Conservation (phyloP, 2,888 invertebrate genomes). For the Pristionchus mayeri region DNA sequence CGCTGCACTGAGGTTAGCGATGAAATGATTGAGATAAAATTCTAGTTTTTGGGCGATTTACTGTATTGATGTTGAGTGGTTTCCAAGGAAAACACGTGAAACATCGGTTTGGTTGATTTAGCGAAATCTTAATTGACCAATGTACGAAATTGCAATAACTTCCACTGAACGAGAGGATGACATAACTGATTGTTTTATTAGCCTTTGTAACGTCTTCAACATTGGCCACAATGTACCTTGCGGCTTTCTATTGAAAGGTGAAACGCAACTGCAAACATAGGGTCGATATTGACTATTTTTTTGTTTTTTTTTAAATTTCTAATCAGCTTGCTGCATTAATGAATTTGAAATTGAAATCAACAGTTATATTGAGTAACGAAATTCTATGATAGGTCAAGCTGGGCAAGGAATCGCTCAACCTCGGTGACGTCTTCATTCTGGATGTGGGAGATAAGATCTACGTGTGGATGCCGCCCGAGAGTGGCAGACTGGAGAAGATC, state of each 20-base stretch:
- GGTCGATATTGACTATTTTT: no score
- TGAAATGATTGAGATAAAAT: no score
- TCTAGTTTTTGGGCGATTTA: no score
- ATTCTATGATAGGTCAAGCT: conserved; percentile 51
- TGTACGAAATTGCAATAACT: no score
- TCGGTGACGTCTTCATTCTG: conserved; percentile 91
- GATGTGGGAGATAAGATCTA: conserved; percentile 86
- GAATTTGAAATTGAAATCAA: neutral
- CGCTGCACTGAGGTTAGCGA: conserved; percentile 70
- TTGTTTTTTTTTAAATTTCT: no score
- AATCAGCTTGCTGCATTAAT: neutral
- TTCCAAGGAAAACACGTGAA: no score
- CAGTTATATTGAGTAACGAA: neutral
- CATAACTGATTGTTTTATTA: neutral
- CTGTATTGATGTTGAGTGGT: no score
- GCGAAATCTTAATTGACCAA: no score
- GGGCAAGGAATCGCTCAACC: conserved; percentile 87
- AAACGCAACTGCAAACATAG: no score
- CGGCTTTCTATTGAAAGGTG: no score
- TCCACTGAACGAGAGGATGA: neutral
- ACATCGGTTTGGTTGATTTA: no score
- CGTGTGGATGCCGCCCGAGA: conserved; percentile 86
- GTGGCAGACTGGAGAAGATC: conserved; percentile 86
- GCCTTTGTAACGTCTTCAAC: neutral
- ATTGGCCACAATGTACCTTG: no score